These are phyloP conservation scores for Enteromius radiatus DNA, from an alignment of 2,797 vertebrate species.

Conservation along the genomic window DNA sequence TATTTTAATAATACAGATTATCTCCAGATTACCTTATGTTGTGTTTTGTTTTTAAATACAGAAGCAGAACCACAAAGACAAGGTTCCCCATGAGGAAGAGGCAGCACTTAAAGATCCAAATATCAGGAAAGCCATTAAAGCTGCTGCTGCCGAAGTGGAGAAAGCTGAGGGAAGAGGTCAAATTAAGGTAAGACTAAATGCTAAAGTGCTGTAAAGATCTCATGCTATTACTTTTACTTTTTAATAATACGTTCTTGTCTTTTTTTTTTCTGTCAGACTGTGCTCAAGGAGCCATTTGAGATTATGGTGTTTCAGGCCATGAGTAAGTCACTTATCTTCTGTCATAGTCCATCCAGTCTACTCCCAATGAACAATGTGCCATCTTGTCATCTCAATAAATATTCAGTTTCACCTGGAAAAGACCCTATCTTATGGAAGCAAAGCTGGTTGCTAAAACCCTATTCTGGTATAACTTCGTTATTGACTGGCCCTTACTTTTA, in stretches of 20 bases:
- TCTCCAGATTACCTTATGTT: background rate
- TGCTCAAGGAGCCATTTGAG: conserved; percentile 78
- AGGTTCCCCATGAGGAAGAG: conserved; percentile 70
- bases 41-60: conserved; percentile 46
- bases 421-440: background rate
- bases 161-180: conserved; percentile 76
- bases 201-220: background rate
- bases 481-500: background rate
- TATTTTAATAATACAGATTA: conserved; percentile 61
- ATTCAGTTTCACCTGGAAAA: background rate
- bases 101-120: conserved; percentile 69
- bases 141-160: conserved; percentile 73
- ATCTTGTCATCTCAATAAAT: background rate
- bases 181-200: conserved; percentile 69
- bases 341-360: background rate
- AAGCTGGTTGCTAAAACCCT: background rate
- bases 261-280: conserved; percentile 67
- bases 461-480: background rate
- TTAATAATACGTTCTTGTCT: background rate
- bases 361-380: background rate
- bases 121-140: conserved; percentile 72
- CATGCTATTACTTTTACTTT: no score
- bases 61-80: conserved; percentile 74
- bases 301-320: conserved; percentile 76
- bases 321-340: conserved; percentile 69